A percentile compares a stretch with the other conserved stretches of the same genome.
Evolutionary conservation across 2,113 vertebrate species (phyloP).

Genomic region (Tinamus guttatus): DNA sequence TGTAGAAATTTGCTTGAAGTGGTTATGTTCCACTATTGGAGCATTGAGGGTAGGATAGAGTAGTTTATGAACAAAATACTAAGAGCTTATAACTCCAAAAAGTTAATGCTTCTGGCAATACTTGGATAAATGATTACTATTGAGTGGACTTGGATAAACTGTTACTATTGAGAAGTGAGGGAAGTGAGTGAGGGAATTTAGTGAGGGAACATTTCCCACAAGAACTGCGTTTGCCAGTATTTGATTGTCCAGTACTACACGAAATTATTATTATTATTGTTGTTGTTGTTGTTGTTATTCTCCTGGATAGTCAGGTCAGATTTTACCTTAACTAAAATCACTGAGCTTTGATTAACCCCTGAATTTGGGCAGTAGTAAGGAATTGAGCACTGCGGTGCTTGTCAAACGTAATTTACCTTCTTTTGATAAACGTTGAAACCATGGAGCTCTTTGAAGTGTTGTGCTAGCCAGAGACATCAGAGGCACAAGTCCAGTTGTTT

Average conservation of each 20-base stretch:
- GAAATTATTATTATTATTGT: background rate
- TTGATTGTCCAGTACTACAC: accelerated
- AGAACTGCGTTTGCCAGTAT: background rate
- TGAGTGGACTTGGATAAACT: background rate
- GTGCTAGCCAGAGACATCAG: background rate
- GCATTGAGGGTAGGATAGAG: background rate
- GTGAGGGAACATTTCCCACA: background rate
- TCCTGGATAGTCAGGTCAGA: background rate
- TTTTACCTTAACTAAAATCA: background rate
- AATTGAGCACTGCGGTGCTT: background rate
- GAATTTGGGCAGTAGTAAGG: background rate
- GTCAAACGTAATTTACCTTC: background rate
- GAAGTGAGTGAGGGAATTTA: too few species aligned
- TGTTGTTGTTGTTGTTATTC: background rate
- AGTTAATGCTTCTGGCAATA: background rate
- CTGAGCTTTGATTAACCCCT: background rate
- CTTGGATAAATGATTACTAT: background rate
- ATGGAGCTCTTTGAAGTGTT: background rate
- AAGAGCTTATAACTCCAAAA: background rate
- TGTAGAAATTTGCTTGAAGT: background rate
- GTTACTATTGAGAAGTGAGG: background rate
- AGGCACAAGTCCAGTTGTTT: background rate
- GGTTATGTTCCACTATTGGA: background rate
- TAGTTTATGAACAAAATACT: background rate
- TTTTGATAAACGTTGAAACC: background rate